A percentile compares a stretch with the other conserved stretches of the same genome.
Conservation (phyloP, 2,888 invertebrate species). For the Tinea semifulvella region DNA sequence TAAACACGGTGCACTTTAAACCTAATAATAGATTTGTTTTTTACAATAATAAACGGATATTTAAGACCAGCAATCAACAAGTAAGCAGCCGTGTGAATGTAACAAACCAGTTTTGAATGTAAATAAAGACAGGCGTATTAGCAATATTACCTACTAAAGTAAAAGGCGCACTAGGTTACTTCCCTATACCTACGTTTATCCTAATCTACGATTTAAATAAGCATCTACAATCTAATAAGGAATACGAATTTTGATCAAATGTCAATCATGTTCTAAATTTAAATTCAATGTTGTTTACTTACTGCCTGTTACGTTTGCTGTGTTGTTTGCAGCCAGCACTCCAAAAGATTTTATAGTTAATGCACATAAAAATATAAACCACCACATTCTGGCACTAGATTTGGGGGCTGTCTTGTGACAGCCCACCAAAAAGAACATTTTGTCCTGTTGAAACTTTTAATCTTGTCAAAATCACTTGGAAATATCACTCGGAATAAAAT, state of each 20-base stretch:
- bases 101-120: constrained; percentile 40
- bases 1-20: too few species aligned
- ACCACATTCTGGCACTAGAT: constrained; percentile 62
- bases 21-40: too few species aligned
- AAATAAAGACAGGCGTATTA: constrained; percentile 19
- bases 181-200: neutral
- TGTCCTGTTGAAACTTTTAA: constrained; percentile 56
- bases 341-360: constrained; percentile 47
- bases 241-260: neutral
- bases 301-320: constrained; percentile 40
- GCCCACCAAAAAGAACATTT: constrained; percentile 61
- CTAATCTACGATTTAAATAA: neutral
- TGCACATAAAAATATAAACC: constrained; percentile 58
- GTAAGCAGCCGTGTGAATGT: constrained; percentile 21
- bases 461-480: constrained; percentile 45
- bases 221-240: neutral
- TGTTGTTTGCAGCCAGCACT: constrained; percentile 44
- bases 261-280: constrained; percentile 6
- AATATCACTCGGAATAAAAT: constrained; percentile 31
- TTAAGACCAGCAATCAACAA: constrained; percentile 3
- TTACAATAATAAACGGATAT: too few species aligned
- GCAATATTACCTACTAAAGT: constrained; percentile 15
- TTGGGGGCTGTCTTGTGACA: constrained; percentile 64
- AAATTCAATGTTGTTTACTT: constrained; percentile 28
- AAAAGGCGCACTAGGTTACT: constrained; percentile 25